A percentile compares a stretch with the other conserved stretches of the same genome.
Conservation (phyloP, 2,888 invertebrate genomes). For the Leptopilina myrica region DNA sequence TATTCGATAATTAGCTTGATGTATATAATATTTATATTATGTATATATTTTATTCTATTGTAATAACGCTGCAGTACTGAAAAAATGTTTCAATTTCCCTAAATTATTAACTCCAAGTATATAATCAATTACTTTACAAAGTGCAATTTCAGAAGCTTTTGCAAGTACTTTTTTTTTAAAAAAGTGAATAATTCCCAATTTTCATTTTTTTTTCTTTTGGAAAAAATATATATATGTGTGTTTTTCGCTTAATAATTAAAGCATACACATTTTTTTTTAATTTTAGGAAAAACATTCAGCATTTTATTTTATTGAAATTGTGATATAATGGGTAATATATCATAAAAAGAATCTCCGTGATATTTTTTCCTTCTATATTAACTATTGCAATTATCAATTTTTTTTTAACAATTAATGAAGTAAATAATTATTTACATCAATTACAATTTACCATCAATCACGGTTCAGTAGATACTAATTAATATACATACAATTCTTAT, state of each 20-base stretch:
- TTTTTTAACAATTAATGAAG: constrained; percentile 29
- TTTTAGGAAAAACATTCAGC: constrained; percentile 23
- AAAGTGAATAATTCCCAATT: constrained; percentile 6
- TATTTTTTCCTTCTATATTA: constrained; percentile 2
- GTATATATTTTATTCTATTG: constrained; percentile 25
- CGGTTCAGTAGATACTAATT: constrained; percentile 31
- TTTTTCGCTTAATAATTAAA: not conserved
- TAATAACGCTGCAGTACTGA: constrained; percentile 19
- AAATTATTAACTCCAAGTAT: constrained; percentile 3
- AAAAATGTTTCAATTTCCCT: not conserved
- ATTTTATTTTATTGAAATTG: constrained; percentile 37
- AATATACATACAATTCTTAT: constrained; percentile 38
- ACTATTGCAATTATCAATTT: constrained; percentile 19
- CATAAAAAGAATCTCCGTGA: constrained; percentile 16
- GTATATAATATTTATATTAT: constrained; percentile 26
- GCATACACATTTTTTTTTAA: not conserved
- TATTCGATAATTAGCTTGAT: constrained; percentile 27
- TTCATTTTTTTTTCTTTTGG: not conserved
- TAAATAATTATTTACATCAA: constrained; percentile 37
- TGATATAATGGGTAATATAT: constrained; percentile 20
- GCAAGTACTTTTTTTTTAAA: not conserved
- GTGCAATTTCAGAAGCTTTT: not conserved
- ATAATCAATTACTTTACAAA: constrained; percentile 13
- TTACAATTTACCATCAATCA: constrained; percentile 37
- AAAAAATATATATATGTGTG: constrained; percentile 17